Base-by-base conservation (phyloP, 2,797 vertebrate species). In the Myioborus miniatus region DNA sequence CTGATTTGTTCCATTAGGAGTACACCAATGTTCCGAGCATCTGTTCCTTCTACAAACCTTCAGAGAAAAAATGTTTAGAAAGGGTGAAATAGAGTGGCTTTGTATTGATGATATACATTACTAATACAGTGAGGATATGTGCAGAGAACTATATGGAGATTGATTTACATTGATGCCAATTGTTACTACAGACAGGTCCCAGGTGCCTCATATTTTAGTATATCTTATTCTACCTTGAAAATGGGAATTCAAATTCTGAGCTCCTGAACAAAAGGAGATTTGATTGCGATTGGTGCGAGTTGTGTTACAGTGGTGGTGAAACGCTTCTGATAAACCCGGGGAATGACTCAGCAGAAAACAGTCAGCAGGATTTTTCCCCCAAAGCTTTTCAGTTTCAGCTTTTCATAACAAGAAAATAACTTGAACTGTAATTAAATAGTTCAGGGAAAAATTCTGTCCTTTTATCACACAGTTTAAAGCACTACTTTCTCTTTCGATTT, bases 261-360 rank as follows among this genome's bases (percentile, higher is more conserved):
- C 65, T 88, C 26, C 8, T 12, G 64, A 83, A 96, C 92, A 93
- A 92, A 91, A 83, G 47, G 39, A 83, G 78, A 88, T 93, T 81
- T 94, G 89, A 90, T 88, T 86, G 91, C 20, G 2, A 86, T 46
- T 80, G 91, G 82, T 0, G 0, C 0, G 19, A 87, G 91, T 78
- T 9, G 3, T 30, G 36, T 76, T 89, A 62, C 84, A 88, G 76
- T 7, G 34, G 43, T 84, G 67, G 67, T 58, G 85, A 96, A 90
- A 94, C 5, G 87, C 79, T 93, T 37, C 74, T 72, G 90, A 95
- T 87, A 93, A 94, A 92, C 72, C 83, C 52, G 43, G 39, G 81
- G 43, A 94, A 82, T 96, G 95, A 97, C 89, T 96, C 96, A 93
- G 91, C 87, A 96, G 79, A 96, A 96, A 95, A 78, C 34, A 85